Conservation (phyloP, 1,140 invertebrate species). For the Latrodectus geometricus region DNA sequence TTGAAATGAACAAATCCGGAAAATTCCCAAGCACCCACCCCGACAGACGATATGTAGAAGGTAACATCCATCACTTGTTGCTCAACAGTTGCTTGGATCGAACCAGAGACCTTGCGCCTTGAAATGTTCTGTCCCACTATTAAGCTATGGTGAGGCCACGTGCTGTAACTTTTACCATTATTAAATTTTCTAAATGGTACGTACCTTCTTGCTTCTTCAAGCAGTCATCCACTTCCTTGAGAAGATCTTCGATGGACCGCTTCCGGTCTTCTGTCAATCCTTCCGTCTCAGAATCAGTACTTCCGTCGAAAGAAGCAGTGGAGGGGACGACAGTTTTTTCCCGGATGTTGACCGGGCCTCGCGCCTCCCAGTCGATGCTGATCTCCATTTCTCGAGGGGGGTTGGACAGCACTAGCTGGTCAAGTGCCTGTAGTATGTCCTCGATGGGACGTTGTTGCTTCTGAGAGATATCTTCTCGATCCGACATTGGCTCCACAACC, state of each 20-base stretch:
- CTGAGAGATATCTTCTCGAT: not conserved
- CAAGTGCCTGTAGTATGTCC: conserved; percentile 45
- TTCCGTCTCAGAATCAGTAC: conserved; percentile 13
- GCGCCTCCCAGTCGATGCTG: conserved; percentile 40
- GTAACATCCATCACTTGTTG: too few relatives aligned
- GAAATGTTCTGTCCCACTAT: too few relatives aligned
- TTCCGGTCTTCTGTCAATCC: conserved; percentile 24
- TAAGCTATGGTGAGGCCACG: too few relatives aligned
- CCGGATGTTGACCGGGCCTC: conserved; percentile 36
- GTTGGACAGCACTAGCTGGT: conserved; percentile 27
- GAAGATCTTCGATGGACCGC: conserved; percentile 20
- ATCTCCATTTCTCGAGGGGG: conserved; percentile 22
- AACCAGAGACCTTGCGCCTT: too few relatives aligned
- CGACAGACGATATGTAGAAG: too few relatives aligned
- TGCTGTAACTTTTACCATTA: too few relatives aligned
- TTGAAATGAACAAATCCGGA: too few relatives aligned
- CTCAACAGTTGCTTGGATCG: too few relatives aligned
- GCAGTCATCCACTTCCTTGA: conserved; percentile 44
- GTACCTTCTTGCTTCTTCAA: conserved; percentile 13
- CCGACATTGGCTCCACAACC: not conserved
- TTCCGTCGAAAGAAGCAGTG: conserved; percentile 38
- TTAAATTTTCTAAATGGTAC: not conserved
- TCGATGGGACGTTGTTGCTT: conserved; percentile 42
- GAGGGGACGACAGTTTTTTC: conserved; percentile 36
- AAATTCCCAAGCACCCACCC: too few relatives aligned